phyloP scores from a whole-genome alignment of 2,113 vertebrate genomes.

The Calypte anna region DNA sequence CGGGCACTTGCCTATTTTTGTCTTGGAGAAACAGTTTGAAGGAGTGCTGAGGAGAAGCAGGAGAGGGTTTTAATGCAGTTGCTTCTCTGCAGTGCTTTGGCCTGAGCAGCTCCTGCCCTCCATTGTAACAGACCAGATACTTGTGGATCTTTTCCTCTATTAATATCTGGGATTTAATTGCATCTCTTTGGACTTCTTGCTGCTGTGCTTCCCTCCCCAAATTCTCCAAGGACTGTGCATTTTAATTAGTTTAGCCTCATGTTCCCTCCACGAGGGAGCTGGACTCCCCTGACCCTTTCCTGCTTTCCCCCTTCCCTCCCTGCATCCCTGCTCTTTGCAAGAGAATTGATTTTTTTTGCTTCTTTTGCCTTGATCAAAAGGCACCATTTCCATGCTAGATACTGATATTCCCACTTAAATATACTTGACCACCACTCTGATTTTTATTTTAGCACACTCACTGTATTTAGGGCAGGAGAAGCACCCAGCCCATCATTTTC shows the following conservation, averaged over 20 bases:
- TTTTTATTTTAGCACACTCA: not conserved
- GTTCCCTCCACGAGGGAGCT: not conserved
- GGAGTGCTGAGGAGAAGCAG: rapidly evolving
- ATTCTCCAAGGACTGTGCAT: not conserved
- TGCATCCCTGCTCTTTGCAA: not conserved
- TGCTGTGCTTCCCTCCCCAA: not conserved
- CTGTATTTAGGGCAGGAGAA: not conserved
- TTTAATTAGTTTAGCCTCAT: slow-evolving; percentile 32
- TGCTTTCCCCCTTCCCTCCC: not conserved
- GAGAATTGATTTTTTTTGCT: not conserved
- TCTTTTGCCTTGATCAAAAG: not conserved
- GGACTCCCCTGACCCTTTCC: not conserved
- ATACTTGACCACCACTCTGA: not conserved
- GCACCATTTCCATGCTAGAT: no score
- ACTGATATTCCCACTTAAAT: not conserved
- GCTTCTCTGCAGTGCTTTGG: not conserved
- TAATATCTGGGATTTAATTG: not conserved
- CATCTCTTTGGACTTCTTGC: not conserved
- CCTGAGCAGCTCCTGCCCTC: not conserved
- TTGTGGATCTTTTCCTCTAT: not conserved
- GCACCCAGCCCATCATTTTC: not conserved
- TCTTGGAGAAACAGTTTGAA: not conserved
- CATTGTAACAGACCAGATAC: not conserved
- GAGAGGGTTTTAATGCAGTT: not conserved
- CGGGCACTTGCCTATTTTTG: not conserved